phyloP scores from a whole-genome alignment of 1,140 invertebrate genomes.

The Mycetomoellerius zeteki region DNA sequence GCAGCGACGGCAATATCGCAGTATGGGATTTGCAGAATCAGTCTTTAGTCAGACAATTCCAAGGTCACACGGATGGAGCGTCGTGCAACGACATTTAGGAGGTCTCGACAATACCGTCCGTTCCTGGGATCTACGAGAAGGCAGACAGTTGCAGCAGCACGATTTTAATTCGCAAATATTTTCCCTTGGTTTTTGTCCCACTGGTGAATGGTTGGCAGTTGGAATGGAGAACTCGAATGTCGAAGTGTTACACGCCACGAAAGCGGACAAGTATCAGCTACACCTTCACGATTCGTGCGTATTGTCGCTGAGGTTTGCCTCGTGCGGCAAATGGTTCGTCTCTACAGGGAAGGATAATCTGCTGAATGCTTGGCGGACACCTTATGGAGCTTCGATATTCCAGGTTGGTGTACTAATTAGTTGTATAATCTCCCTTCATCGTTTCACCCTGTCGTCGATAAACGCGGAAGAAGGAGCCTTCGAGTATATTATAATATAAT shows the following conservation, averaged over 20 bases:
- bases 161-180: conserved; percentile 97
- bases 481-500: not conserved
- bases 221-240: conserved; percentile 99
- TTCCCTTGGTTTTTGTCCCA: conserved; percentile 98
- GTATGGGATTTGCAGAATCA: conserved; percentile 99
- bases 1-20: conserved; percentile 98
- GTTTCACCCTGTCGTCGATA: not conserved
- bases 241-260: conserved; percentile 97
- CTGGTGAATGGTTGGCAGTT: conserved; percentile 99
- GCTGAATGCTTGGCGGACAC: conserved; percentile 99
- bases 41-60: conserved; percentile 96
- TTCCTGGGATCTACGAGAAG: conserved; percentile 97
- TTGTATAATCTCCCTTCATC: not conserved
- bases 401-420: conserved; percentile 89
- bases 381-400: conserved; percentile 99
- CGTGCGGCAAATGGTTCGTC: conserved; percentile 99
- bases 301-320: conserved; percentile 97
- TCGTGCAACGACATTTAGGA: conserved; percentile 98
- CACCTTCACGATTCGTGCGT: conserved; percentile 99
- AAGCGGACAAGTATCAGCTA: conserved; percentile 99
- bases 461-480: not conserved
- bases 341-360: conserved; percentile 99
- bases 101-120: conserved; percentile 98
- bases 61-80: conserved; percentile 97
- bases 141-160: conserved; percentile 95